Base-by-base conservation (phyloP, 2,888 invertebrate genomes). In the Anagyrus pseudococci region DNA sequence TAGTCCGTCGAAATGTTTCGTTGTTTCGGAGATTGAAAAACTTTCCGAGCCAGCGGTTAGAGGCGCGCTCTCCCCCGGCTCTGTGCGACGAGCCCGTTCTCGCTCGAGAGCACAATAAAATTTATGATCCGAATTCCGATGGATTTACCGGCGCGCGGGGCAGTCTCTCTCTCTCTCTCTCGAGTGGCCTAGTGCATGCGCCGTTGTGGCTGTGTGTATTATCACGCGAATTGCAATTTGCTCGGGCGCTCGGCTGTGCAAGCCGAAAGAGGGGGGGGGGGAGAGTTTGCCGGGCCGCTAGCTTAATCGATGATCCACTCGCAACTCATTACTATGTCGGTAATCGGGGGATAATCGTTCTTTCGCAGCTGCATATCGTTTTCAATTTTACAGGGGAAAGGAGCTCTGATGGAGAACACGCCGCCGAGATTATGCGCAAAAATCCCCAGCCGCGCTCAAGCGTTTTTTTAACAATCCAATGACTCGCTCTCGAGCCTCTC, bases 111-210 rank as follows among this genome's bases (percentile, higher is more conserved):
- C 55, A 47, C 58, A 55, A 58, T 61, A 56, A 69, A 69, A 69
- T 70, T 64, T 67, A 69, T 61, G 64, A 67, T 62, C 54, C 56
- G 59, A 63, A 69, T 69, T 67, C 62, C 68, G 64, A 68, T 69
- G 68, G 64, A 63, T 70, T 69, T 69, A 68, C 63, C 64, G 60
- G 58, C 40, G 61, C 33, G 33, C 8, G 33, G 33, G 10, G 29
- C 29, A 6, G 19, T 23, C 33, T 33, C 49, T 22, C 20, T 19
- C 33, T 37, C 37, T 10, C 29, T 40, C 41, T 4, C 33, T 8
- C n/a, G n/a, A n/a, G n/a, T n/a, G n/a, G n/a, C n/a, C n/a, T n/a
- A n/a, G n/a, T n/a, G n/a, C n/a, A n/a, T n/a, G n/a, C n/a, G n/a
- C n/a, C n/a, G n/a, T n/a, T n/a, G n/a, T n/a, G n/a, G 3, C 33